Percentiles rank a stretch among this genome's conserved stretches.
Conservation (phyloP, 2,888 invertebrate species). For the Leistus spinibarbis region DNA sequence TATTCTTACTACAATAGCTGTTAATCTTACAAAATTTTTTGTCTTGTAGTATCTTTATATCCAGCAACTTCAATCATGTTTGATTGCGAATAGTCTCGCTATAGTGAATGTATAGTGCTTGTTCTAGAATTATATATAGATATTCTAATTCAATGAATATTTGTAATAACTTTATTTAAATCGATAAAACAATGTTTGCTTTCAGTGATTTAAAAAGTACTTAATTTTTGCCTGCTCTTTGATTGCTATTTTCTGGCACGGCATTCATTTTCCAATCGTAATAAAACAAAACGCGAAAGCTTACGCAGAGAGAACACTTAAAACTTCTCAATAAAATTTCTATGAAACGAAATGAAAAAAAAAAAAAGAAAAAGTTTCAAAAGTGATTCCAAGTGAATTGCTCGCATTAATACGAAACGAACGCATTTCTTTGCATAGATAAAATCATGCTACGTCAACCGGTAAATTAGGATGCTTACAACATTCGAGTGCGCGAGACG, state of each 20-base stretch:
- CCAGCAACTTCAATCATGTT: no score
- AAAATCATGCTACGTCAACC: background rate
- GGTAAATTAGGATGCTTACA: background rate
- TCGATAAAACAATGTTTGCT: no score
- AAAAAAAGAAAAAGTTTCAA: background rate
- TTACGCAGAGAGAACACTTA: conserved; percentile 21
- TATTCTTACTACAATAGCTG: no score
- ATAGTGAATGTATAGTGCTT: no score
- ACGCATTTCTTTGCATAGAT: background rate
- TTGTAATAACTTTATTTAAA: no score
- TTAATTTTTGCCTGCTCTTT: background rate
- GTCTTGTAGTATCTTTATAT: no score
- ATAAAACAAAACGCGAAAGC: conserved; percentile 20
- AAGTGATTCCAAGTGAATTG: conserved; percentile 9
- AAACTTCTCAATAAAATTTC: conserved; percentile 32
- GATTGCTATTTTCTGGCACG: background rate
- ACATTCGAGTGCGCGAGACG: background rate
- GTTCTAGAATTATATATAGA: no score
- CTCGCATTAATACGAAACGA: background rate
- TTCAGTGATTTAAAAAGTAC: no score
- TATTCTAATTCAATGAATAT: no score
- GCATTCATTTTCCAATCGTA: conserved; percentile 25
- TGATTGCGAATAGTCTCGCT: no score
- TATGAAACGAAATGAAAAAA: no score
- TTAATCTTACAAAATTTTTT: no score